A percentile compares a stretch with the other conserved stretches of the same genome.
phyloP scores from a whole-genome alignment of 1,140 invertebrate species.

The Oppia nitens region DNA sequence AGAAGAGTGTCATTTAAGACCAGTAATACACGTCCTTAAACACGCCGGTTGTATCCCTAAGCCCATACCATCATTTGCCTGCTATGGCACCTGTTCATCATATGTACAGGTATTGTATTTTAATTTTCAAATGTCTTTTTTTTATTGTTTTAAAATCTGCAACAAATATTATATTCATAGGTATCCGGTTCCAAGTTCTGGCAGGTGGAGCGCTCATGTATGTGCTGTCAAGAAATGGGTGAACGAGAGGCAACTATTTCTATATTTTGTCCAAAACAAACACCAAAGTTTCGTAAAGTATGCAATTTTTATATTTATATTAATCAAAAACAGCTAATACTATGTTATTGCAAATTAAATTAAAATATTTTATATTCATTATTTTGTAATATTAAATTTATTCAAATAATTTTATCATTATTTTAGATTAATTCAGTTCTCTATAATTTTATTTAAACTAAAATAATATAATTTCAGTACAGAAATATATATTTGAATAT shows the following conservation, averaged over 20 bases:
- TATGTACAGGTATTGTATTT: constrained; percentile 58
- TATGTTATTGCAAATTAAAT: background rate
- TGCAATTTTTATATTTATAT: too few relatives aligned
- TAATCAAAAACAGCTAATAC: too few relatives aligned
- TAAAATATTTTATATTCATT: background rate
- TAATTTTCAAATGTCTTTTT: background rate
- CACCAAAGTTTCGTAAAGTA: constrained; percentile 68
- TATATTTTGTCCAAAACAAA: constrained; percentile 70
- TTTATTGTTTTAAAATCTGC: background rate
- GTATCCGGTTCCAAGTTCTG: constrained; percentile 88
- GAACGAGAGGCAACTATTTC: constrained; percentile 73
- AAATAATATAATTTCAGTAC: background rate
- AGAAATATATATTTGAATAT: too few relatives aligned
- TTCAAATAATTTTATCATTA: background rate
- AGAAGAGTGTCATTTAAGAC: constrained; percentile 75
- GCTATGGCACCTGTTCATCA: constrained; percentile 69
- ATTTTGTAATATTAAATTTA: background rate
- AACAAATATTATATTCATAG: constrained; percentile 30
- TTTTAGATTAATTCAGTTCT: background rate
- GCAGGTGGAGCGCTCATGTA: constrained; percentile 85
- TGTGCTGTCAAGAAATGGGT: constrained; percentile 84
- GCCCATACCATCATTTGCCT: constrained; percentile 80
- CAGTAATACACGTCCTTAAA: constrained; percentile 75
- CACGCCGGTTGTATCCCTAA: constrained; percentile 80
- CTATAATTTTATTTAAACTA: background rate